Evolutionary conservation across 2,888 invertebrate genomes (phyloP).

Genomic region (Lissocephala sabroskyi): DNA sequence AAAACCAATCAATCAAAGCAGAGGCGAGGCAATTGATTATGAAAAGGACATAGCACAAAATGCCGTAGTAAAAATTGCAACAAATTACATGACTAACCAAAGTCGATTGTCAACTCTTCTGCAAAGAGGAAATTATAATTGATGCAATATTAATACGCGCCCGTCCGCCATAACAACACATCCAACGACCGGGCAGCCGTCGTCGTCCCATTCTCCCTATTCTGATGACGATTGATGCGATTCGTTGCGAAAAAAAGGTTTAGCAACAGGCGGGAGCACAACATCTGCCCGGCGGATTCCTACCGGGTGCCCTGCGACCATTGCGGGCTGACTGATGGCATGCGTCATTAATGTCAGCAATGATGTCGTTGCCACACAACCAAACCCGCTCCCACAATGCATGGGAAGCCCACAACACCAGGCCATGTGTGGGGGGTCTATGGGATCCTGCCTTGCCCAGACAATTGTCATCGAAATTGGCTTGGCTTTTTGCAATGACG

Average conservation of each 20-base stretch:
- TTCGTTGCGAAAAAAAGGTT: slow-evolving; percentile 57
- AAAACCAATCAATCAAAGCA: background rate
- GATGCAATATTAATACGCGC: slow-evolving; percentile 59
- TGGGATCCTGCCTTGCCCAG: no score
- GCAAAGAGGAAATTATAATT: slow-evolving; percentile 56
- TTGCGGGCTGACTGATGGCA: slow-evolving; percentile 44
- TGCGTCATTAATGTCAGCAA: slow-evolving; percentile 56
- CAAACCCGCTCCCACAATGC: slow-evolving; percentile 13
- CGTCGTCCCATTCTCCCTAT: no score
- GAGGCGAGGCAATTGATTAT: background rate
- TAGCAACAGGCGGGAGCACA: slow-evolving; percentile 21
- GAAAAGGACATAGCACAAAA: slow-evolving; percentile 5
- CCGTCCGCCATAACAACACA: no score
- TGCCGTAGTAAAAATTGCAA: slow-evolving; percentile 32
- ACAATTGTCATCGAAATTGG: slow-evolving; percentile 49
- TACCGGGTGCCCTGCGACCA: no score
- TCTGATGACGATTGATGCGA: slow-evolving; percentile 50
- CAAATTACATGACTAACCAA: slow-evolving; percentile 35
- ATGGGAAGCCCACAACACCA: slow-evolving; percentile 9
- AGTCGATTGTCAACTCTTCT: slow-evolving; percentile 43
- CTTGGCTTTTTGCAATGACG: slow-evolving; percentile 47
- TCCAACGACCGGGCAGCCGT: background rate
- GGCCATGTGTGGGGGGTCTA: no score
- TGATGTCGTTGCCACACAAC: slow-evolving; percentile 37
- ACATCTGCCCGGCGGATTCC: background rate